These are phyloP conservation scores for Drosophila hawaiiensis DNA, from an alignment of 2,888 invertebrate genomes.

Conservation along the genomic window DNA sequence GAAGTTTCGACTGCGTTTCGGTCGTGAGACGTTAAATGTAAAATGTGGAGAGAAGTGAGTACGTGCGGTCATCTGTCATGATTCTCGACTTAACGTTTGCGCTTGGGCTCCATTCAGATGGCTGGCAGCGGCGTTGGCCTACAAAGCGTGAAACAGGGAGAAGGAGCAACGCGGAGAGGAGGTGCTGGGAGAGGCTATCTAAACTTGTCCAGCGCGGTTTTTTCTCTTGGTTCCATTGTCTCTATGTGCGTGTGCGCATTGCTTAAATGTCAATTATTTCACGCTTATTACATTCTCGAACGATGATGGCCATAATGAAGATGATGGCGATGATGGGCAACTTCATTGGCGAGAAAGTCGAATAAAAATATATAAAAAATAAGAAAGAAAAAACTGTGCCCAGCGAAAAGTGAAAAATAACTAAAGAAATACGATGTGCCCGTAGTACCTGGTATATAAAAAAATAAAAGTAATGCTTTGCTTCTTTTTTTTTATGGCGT, in stretches of 20 bases:
- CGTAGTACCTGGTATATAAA: constrained; percentile 43
- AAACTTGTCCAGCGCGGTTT: constrained; percentile 29
- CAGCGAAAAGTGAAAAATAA: constrained; percentile 53
- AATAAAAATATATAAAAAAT: constrained; percentile 6
- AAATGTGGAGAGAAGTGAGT: constrained; percentile 59
- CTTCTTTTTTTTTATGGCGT: constrained; percentile 50
- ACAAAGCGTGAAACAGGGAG: constrained; percentile 42
- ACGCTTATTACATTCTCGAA: constrained; percentile 76
- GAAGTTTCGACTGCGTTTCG: constrained; percentile 49
- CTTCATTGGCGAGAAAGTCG: constrained; percentile 58
- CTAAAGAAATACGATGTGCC: constrained; percentile 1
- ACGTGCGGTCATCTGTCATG: constrained; percentile 81
- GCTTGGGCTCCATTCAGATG: constrained; percentile 26
- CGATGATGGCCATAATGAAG: constrained; percentile 34
- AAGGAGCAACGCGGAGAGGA: background rate
- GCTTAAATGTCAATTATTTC: constrained; percentile 81
- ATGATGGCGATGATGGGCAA: constrained; percentile 37
- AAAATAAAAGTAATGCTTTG: constrained; percentile 65
- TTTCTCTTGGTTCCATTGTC: constrained; percentile 58
- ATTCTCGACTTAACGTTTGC: constrained; percentile 57
- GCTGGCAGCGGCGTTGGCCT: constrained; percentile 55
- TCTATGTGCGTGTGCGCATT: constrained; percentile 73
- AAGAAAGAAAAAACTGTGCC: constrained; percentile 3
- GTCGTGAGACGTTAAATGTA: constrained; percentile 59
- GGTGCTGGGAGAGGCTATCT: background rate